Evolutionary conservation across 2,888 invertebrate genomes (phyloP).

Genomic region (Campoletis raptor): DNA sequence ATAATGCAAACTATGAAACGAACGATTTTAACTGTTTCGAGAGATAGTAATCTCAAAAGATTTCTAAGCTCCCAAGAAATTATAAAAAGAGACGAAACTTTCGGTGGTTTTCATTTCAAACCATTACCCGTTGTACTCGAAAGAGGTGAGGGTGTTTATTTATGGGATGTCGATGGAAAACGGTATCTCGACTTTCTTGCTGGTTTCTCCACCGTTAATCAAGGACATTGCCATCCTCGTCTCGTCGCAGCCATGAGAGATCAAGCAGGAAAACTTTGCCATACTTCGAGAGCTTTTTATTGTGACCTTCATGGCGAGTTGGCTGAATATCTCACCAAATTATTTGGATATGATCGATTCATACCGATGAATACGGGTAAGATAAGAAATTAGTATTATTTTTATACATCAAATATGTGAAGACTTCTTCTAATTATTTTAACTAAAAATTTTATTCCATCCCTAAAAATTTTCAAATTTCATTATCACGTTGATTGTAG

Average conservation of each 20-base stretch:
- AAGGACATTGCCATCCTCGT: slow-evolving; percentile 92
- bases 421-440: too few relatives aligned
- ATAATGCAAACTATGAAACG: slow-evolving; percentile 74
- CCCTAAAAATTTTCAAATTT: background rate
- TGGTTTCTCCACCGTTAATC: slow-evolving; percentile 93
- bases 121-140: slow-evolving; percentile 90
- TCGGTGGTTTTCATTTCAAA: slow-evolving; percentile 90
- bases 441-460: background rate
- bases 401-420: background rate
- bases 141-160: slow-evolving; percentile 89
- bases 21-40: slow-evolving; percentile 51
- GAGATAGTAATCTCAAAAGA: slow-evolving; percentile 65
- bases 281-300: slow-evolving; percentile 93
- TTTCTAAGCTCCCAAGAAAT: slow-evolving; percentile 77
- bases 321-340: slow-evolving; percentile 89
- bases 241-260: slow-evolving; percentile 88
- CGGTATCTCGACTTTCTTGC: slow-evolving; percentile 92
- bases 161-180: slow-evolving; percentile 94
- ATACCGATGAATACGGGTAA: slow-evolving; percentile 93
- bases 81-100: slow-evolving; percentile 87
- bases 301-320: slow-evolving; percentile 91
- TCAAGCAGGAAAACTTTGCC: slow-evolving; percentile 88
- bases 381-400: slow-evolving; percentile 13
- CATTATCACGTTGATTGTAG: background rate
- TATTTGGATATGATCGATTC: slow-evolving; percentile 92